Conservation (phyloP, 23 tunicate species). For the Halocynthia aurantium region DNA sequence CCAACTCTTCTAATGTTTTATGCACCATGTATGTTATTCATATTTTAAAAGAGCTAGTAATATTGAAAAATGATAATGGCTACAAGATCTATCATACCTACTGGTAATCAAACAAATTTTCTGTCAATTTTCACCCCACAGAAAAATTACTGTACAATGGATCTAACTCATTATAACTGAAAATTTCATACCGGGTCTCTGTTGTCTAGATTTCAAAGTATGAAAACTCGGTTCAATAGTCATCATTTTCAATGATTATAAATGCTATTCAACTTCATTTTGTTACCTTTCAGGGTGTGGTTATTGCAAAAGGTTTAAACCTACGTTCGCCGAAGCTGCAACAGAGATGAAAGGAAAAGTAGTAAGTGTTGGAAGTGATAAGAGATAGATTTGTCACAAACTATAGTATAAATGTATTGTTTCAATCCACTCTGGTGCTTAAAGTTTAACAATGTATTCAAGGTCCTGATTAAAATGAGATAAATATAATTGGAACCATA, state of each 20-base stretch:
- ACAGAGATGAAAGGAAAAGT: conserved; percentile 87
- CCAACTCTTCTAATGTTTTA: conserved; percentile 84
- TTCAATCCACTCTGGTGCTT: background rate
- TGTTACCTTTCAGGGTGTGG: conserved; percentile 79
- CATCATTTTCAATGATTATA: background rate
- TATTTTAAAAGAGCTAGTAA: no score
- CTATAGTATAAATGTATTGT: background rate
- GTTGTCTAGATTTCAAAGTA: background rate
- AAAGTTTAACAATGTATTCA: background rate
- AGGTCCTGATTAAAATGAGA: no score
- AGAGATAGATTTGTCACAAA: background rate
- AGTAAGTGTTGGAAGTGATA: conserved; percentile 27
- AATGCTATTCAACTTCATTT: background rate
- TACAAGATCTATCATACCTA: no score
- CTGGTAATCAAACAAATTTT: no score
- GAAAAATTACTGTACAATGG: no score
- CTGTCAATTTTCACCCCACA: no score
- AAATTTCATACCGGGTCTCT: no score
- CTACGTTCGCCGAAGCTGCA: conserved; percentile 81
- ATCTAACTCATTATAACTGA: no score
- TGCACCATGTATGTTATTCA: conserved; percentile 76
- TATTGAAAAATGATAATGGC: no score
- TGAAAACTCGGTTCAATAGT: background rate
- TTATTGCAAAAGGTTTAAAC: conserved; percentile 87
- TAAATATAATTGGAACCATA: no score